Conservation (phyloP, 2,888 invertebrate genomes). For the Lasioglossum villosulum region DNA sequence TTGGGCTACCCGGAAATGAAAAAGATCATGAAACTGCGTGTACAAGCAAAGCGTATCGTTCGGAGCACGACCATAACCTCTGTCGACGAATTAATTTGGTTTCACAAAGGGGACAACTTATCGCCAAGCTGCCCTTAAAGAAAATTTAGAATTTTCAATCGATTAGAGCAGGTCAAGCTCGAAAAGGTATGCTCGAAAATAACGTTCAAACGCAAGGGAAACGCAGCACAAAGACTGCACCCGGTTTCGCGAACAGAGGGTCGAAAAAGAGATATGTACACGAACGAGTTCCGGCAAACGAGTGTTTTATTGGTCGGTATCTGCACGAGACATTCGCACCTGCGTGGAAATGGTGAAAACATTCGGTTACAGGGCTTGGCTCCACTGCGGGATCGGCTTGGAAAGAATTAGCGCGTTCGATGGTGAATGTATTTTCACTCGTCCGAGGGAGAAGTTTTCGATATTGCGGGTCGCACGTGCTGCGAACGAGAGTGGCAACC, state of each 20-base stretch:
- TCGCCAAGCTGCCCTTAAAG: not conserved
- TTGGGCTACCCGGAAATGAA: not conserved
- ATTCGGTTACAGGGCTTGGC: conserved; percentile 3
- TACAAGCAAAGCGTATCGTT: not conserved
- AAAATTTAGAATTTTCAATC: not conserved
- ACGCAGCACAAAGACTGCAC: not conserved
- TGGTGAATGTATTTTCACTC: conserved; percentile 14
- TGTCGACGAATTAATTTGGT: not conserved
- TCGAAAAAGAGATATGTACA: not conserved
- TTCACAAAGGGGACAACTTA: not conserved
- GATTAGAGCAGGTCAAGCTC: not conserved
- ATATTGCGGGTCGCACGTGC: conserved; percentile 24
- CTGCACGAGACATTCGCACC: conserved; percentile 12
- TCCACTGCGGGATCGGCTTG: not conserved
- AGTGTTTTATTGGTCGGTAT: conserved; percentile 41
- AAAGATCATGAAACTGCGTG: not conserved
- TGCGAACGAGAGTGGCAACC: conserved; percentile 12
- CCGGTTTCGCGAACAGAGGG: not conserved
- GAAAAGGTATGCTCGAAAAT: not conserved
- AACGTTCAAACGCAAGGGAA: not conserved
- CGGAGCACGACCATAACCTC: not conserved
- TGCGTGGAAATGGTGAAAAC: conserved; percentile 40
- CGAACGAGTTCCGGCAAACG: conserved; percentile 14
- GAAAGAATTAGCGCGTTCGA: conserved; percentile 14
- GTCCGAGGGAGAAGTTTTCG: not conserved